phyloP scores from a whole-genome alignment of 2,797 vertebrate genomes.

The Protosalanx chinensis region DNA sequence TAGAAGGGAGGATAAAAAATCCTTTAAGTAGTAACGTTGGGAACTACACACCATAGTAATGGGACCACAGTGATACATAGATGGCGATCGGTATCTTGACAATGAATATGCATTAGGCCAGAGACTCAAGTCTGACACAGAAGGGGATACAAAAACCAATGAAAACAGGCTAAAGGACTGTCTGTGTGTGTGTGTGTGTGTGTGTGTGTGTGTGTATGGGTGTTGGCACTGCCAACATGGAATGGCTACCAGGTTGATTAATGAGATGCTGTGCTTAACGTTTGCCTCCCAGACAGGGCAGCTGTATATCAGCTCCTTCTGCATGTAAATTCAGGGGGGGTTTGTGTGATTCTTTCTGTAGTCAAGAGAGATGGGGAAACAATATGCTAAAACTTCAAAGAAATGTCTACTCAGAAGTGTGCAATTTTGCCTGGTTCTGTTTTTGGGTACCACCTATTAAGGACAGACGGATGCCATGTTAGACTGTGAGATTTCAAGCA shows the following conservation, averaged over 20 bases:
- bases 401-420: neutral
- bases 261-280: slow-evolving; percentile 32
- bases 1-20: no score
- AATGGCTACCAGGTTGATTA: slow-evolving; percentile 38
- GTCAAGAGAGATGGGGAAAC: neutral
- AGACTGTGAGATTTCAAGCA: neutral
- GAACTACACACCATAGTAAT: neutral
- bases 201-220: slow-evolving; percentile 10
- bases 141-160: slow-evolving; percentile 26
- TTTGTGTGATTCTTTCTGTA: no score
- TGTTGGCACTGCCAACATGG: slow-evolving; percentile 28
- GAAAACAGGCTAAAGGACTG: slow-evolving; percentile 1
- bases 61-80: neutral
- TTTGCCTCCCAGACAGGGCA: slow-evolving; percentile 20
- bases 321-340: slow-evolving; percentile 17
- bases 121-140: slow-evolving; percentile 32
- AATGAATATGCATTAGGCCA: slow-evolving; percentile 23
- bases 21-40: no score
- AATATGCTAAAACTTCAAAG: neutral
- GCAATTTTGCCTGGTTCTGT: neutral
- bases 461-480: neutral
- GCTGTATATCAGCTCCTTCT: slow-evolving; percentile 19
- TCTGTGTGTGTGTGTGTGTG: slow-evolving; percentile 12
- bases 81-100: slow-evolving; percentile 36
- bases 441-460: neutral